A percentile compares a stretch with the other conserved stretches of the same genome.
These are phyloP conservation scores for Pseudochaenichthys georgianus DNA, from an alignment of 2,797 vertebrate genomes.

Conservation along the genomic window DNA sequence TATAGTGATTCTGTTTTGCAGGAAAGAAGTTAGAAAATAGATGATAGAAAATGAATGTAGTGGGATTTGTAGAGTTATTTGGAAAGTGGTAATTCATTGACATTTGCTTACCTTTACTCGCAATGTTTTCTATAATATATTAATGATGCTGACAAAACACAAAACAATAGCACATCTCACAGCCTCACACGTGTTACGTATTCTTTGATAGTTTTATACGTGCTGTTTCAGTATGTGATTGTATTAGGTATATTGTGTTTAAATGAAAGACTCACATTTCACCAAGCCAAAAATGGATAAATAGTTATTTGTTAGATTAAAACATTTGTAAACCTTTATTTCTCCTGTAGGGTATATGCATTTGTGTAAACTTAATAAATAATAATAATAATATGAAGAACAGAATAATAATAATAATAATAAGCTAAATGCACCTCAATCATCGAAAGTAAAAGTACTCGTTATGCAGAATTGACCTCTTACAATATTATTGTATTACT, in stretches of 20 bases:
- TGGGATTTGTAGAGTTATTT: background rate
- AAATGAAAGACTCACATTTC: background rate
- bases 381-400: too few relatives aligned
- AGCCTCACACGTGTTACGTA: background rate
- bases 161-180: background rate
- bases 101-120: conserved; percentile 2
- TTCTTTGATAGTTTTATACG: background rate
- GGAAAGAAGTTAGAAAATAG: background rate
- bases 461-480: too few relatives aligned
- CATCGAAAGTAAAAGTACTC: too few relatives aligned
- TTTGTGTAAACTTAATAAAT: too few relatives aligned
- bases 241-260: background rate
- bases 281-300: background rate
- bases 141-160: background rate
- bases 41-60: background rate
- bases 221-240: background rate
- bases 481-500: too few relatives aligned
- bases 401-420: too few relatives aligned
- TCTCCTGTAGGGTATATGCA: too few relatives aligned
- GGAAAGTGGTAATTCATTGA: background rate
- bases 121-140: background rate
- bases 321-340: too few relatives aligned
- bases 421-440: too few relatives aligned
- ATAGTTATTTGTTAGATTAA: background rate
- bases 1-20: background rate